Percentiles rank a stretch among this genome's conserved stretches.
Evolutionary conservation across 2,113 vertebrate species (phyloP).

Genomic region (Rhinogobius similis): DNA sequence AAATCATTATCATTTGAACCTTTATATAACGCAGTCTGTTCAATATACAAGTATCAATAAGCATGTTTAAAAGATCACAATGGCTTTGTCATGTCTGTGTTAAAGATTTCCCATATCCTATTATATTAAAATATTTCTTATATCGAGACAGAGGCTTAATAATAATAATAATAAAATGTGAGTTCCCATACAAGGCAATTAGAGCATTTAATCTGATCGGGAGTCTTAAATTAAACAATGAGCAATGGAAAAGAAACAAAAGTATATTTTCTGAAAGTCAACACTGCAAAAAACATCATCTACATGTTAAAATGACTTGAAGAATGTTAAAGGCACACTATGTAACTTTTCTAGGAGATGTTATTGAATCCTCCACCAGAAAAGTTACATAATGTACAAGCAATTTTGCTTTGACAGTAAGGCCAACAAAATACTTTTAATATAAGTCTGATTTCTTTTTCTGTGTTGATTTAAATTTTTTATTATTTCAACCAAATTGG

Average conservation of each 20-base stretch:
- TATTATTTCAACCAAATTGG: not conserved
- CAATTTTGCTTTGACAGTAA: not conserved
- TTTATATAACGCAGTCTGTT: constrained; percentile 72
- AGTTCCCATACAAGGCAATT: constrained; percentile 79
- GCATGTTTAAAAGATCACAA: constrained; percentile 78
- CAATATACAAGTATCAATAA: constrained; percentile 80
- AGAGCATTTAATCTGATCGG: constrained; percentile 73
- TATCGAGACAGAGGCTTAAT: constrained; percentile 72
- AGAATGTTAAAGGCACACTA: not conserved
- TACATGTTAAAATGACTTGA: constrained; percentile 18
- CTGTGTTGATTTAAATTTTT: too few relatives aligned
- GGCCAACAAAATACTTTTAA: too few relatives aligned
- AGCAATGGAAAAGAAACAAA: constrained; percentile 43
- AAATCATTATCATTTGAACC: constrained; percentile 73
- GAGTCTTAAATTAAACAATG: constrained; percentile 75
- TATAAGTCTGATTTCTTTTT: too few relatives aligned
- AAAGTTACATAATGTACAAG: too few relatives aligned
- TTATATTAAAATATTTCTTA: constrained; percentile 82
- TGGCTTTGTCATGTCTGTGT: constrained; percentile 76
- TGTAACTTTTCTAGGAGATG: not conserved
- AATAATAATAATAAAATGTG: constrained; percentile 72
- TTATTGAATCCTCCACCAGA: too few relatives aligned
- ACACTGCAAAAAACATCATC: constrained; percentile 30
- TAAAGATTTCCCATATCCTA: constrained; percentile 78
- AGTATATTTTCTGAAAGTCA: constrained; percentile 49